A percentile compares a stretch with the other conserved stretches of the same genome.
These are phyloP conservation scores for Ctena decussata DNA, from an alignment of 2,888 invertebrate genomes.

Conservation along the genomic window DNA sequence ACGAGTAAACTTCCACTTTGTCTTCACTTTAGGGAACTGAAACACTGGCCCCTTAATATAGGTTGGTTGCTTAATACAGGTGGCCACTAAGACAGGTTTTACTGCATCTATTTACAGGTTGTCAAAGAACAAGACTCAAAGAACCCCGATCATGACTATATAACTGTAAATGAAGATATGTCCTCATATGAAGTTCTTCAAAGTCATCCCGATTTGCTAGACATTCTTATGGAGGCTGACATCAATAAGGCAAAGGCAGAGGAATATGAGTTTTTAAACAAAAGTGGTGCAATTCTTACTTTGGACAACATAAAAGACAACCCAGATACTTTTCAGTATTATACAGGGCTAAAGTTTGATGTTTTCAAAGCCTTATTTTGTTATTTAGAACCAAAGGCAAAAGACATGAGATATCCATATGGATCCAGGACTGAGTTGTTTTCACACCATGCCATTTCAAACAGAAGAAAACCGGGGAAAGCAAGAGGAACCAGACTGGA, in stretches of 20 bases:
- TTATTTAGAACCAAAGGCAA: conserved; percentile 27
- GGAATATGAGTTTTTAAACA: background rate
- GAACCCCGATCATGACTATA: no score
- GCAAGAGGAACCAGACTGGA: background rate
- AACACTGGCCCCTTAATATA: no score
- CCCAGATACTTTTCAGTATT: conserved; percentile 1
- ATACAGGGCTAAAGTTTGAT: conserved; percentile 24
- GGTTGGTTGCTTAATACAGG: no score
- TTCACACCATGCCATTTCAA: conserved; percentile 6
- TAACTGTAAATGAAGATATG: no score
- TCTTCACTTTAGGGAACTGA: no score
- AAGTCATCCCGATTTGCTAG: background rate
- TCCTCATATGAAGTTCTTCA: background rate
- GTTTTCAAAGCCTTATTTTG: conserved; percentile 15
- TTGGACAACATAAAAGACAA: conserved; percentile 3
- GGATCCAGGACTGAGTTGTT: conserved; percentile 20
- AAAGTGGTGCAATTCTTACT: background rate
- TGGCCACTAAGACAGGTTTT: no score
- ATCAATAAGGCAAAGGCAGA: background rate
- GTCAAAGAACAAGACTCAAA: no score
- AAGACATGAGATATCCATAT: conserved; percentile 20
- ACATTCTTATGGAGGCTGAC: background rate
- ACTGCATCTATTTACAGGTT: no score
- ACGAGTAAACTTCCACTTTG: no score
- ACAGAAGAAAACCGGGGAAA: conserved; percentile 22